These are phyloP conservation scores for Myripristis jacobus DNA, from an alignment of 2,797 vertebrate genomes.

Conservation along the genomic window DNA sequence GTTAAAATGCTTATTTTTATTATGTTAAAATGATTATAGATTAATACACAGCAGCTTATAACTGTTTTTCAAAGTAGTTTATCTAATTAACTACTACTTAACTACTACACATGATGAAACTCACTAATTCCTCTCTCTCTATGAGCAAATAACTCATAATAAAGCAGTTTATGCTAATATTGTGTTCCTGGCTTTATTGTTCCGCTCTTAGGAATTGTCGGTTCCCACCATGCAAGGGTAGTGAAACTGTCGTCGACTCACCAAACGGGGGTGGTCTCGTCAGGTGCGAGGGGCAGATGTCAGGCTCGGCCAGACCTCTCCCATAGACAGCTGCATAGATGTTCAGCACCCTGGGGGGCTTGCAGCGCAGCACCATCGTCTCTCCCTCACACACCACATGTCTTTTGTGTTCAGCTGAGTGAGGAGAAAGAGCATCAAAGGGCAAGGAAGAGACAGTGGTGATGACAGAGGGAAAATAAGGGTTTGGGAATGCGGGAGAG, in stretches of 20 bases:
- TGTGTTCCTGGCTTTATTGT: neutral
- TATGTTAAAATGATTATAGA: too few relatives aligned
- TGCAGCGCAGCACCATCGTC: constrained; percentile 91
- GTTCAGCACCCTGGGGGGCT: constrained; percentile 90
- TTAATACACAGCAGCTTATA: too few relatives aligned
- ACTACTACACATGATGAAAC: too few relatives aligned
- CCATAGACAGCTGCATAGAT: constrained; percentile 95
- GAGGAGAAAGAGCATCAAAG: neutral
- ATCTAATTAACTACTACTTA: too few relatives aligned
- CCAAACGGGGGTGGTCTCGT: constrained; percentile 85
- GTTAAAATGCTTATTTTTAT: too few relatives aligned
- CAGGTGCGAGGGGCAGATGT: constrained; percentile 82
- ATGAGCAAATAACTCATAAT: too few relatives aligned
- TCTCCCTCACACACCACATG: constrained; percentile 91
- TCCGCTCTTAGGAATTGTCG: too few relatives aligned
- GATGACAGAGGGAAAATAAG: constrained; percentile 9
- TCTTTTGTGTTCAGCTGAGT: constrained; percentile 92
- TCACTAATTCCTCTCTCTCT: too few relatives aligned
- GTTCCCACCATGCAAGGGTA: neutral
- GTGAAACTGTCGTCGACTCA: constrained; percentile 70
- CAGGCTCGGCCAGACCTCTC: constrained; percentile 79
- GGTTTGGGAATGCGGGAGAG: neutral
- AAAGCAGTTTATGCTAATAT: too few relatives aligned
- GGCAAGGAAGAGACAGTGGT: constrained; percentile 2
- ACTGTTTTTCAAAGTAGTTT: too few relatives aligned